Evolutionary conservation across 2,888 invertebrate genomes (phyloP), one percentile per base, ranked within the genome.

Genomic region (Sinhomidia bicolor): DNA sequence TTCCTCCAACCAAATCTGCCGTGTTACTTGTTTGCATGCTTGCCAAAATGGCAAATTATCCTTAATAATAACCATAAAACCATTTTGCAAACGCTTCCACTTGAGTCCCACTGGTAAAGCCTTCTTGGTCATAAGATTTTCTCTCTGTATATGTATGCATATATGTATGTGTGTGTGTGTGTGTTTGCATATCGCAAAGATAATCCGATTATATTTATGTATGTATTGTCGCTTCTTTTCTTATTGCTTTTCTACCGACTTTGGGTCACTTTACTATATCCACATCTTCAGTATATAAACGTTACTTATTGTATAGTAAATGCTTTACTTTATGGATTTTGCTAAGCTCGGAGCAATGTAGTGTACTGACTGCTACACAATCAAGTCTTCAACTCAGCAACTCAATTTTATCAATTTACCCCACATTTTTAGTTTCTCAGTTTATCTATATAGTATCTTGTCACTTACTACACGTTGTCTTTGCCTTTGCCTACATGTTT

Each of bases 21-120:
- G 20, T 23, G n/a, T n/a, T 41, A 41, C 60, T 41, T n/a, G n/a
- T 41, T 32, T 44, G 14, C 47, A 23, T 44, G 51, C 41, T 82
- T 74, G 83, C 83, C 83, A 83, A 83, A 84, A 85, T 78, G 78
- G 62, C 85, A 85, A 85, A 85, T 78, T 85, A 65, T 65, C 78
- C 23, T 23, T 78, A 32, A 85, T 68, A 71, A 82, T 57, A 83
- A 74, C 41, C 41, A 68, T 41, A 68, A 10, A 68, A 41, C 12
- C 68, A 36, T 41, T 68, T 36, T 68, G 20, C 12, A 7, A 12
- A 9, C 44, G 44, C 71, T 20, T 23, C 71, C 10, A n/a, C 23
- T 60, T 4, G 2, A 3, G 26, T 26, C n/a, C 10, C n/a, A 17
- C 10, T 6, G 32, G 17, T 36, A 32, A n/a, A 44, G 44, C 71